These are phyloP conservation scores for Drosophila lutescens DNA, from an alignment of 2,888 invertebrate genomes.

Conservation along the genomic window DNA sequence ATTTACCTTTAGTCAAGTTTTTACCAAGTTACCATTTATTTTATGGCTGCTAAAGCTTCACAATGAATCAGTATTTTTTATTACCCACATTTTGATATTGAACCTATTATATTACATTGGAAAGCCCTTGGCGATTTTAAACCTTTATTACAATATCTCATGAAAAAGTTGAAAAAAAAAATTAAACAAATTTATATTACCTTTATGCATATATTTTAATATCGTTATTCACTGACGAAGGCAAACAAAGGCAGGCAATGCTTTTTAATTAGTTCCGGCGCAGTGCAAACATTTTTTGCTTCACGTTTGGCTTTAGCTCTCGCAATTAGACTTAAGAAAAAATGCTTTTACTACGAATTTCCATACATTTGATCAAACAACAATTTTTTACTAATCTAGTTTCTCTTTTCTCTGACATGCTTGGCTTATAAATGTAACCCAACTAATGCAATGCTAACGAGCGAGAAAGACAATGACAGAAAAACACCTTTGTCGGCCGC, in stretches of 20 bases:
- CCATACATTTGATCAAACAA: conserved; percentile 55
- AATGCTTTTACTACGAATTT: conserved; percentile 20
- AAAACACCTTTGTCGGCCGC: conserved; percentile 18
- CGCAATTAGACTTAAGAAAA: conserved; percentile 18
- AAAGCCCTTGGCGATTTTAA: conserved; percentile 32
- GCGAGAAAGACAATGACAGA: conserved; percentile 44
- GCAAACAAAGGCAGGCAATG: conserved; percentile 34
- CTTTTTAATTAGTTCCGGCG: conserved; percentile 48
- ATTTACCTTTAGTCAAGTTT: not conserved
- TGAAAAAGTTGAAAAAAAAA: not conserved
- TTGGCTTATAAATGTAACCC: conserved; percentile 80
- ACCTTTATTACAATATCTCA: conserved; percentile 35
- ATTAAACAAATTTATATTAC: not conserved
- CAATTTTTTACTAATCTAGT: conserved; percentile 82
- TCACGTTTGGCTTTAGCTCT: not conserved
- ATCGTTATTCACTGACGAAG: conserved; percentile 27
- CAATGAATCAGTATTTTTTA: conserved; percentile 28
- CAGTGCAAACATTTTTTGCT: not conserved
- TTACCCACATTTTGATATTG: conserved; percentile 34
- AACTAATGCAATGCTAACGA: conserved; percentile 74
- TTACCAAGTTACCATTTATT: not conserved
- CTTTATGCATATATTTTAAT: not conserved
- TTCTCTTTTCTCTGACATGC: conserved; percentile 83
- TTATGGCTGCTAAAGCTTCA: not conserved
- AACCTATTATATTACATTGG: conserved; percentile 46